Evolutionary conservation across 1,140 invertebrate genomes (phyloP), one percentile per base, ranked within the genome.

Genomic region (Gonatopus flavifemur): DNA sequence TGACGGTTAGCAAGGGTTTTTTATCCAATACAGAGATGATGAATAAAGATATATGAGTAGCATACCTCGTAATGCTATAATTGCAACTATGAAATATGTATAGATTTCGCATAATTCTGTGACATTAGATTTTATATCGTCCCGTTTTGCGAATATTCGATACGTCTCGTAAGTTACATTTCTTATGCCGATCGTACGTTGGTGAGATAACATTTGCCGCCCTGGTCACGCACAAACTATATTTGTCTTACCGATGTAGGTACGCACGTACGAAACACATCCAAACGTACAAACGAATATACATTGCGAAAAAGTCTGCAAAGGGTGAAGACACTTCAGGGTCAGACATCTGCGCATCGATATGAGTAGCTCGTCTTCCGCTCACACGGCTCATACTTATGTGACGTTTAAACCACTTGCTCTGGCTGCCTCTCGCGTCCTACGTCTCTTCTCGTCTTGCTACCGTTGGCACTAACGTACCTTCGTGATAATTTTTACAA

Each of bases 261-360:
- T 35, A 45, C 43, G 25, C 22, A 20, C 35, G 36, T 42, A 36
- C 25, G 45, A 31, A n/a, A n/a, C n/a, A 37, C 25, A 8, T 15
- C 21, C 36, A 30, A 10, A 28, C 24, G 28, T 45, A 31, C 38
- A 37, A 9, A 15, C 32, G 41, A 31, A 28, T 18, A 19, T 33
- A 36, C 39, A 45, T 32, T 28, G 19, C 25, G 20, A 36, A 44
- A 25, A 38, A 36, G 38, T 37, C 48, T 35, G 13, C 15, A 35
- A 19, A 46, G 57, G 57, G 59, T 60, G 57, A 65, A 61, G 58
- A 67, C 51, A 67, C 64, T 61, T 72, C 71, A 72, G 71, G 69
- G 71, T 72, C 71, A 72, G 59, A 66, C 68, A 56, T 69, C 59
- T 47, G 63, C 67, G 58, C 64, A 69, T 70, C 66, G 70, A 70